Conservation (phyloP, 2,797 vertebrate species). For the Sciurus carolinensis region DNA sequence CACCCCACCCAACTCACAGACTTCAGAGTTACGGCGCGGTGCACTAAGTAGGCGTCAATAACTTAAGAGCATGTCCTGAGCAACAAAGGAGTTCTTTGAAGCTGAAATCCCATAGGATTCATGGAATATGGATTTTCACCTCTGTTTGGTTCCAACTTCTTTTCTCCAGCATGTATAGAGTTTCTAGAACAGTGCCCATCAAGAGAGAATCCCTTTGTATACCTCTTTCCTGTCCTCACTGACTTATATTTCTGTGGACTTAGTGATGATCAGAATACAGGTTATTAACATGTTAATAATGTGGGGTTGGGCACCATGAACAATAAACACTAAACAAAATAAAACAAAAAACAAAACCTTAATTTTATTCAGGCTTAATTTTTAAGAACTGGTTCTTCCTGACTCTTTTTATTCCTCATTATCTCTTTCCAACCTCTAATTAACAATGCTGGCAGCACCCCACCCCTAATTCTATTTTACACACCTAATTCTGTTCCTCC, state of each 20-base stretch:
- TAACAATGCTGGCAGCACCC: neutral
- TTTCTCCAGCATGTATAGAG: neutral
- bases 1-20: neutral
- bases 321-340: neutral
- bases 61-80: neutral
- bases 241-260: neutral
- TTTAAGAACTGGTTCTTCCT: constrained; percentile 31
- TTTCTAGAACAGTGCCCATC: neutral
- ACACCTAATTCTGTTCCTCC: neutral
- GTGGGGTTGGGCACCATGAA: neutral
- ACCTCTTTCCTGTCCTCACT: neutral
- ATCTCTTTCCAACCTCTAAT: neutral
- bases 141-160: neutral
- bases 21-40: neutral
- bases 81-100: neutral
- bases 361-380: neutral
- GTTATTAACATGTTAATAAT: neutral
- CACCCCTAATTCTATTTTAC: neutral
- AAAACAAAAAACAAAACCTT: neutral
- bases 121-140: neutral
- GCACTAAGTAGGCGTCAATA: neutral
- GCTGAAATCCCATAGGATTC: neutral
- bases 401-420: neutral
- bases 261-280: neutral
- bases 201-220: constrained; percentile 35